Base-by-base conservation (phyloP, 2,888 invertebrate species). In the Orthonevra nobilis region DNA sequence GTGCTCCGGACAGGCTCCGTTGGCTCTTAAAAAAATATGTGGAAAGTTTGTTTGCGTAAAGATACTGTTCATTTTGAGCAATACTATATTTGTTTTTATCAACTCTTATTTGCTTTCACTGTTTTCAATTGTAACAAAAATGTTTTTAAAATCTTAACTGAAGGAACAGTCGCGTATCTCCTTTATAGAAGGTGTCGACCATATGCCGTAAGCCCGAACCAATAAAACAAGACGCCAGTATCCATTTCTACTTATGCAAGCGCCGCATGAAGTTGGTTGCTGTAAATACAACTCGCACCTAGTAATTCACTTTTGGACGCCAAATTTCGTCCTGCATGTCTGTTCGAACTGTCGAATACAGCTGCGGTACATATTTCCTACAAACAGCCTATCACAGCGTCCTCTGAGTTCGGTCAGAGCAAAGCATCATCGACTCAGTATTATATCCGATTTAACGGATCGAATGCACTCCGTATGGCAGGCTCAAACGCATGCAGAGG, bases 391-490 rank as follows among this genome's bases (percentile, higher is more conserved):
- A 34, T 50, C 50, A 32, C 19, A 56, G 36, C 28, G 15, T 54
- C 30, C 15, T 17, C 9, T 15, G 32, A 58, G 56, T 69, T 48
- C n/a, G n/a, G n/a, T n/a, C 48, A 58, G 54, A 40, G 14, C 46
- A 19, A 20, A 34, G 46, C 69, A 50, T 40, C 69, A 60, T 42
- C 69, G 32, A 50, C 56, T 50, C 50, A 50, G 42, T 50, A 69
- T 69, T 60, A 69, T 60, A 69, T 69, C 50, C 58, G 69, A 69
- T 69, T 69, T 60, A 69, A 69, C 69, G 69, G 69, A 60, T 69
- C 69, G 69, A 69, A 40, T 58, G 58, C 36, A 56, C 32, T 48
- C 40, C 17, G 48, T 23, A 36, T 61, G 19, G 28, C n/a, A 14
- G 34, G 46, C 28, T 20, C 12, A 48, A 36, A 32, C 40, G 52